Percentiles rank a stretch among this genome's conserved stretches.
These are phyloP conservation scores for Benitochromis conjunctus DNA, from an alignment of 2,113 vertebrate species.

Conservation along the genomic window DNA sequence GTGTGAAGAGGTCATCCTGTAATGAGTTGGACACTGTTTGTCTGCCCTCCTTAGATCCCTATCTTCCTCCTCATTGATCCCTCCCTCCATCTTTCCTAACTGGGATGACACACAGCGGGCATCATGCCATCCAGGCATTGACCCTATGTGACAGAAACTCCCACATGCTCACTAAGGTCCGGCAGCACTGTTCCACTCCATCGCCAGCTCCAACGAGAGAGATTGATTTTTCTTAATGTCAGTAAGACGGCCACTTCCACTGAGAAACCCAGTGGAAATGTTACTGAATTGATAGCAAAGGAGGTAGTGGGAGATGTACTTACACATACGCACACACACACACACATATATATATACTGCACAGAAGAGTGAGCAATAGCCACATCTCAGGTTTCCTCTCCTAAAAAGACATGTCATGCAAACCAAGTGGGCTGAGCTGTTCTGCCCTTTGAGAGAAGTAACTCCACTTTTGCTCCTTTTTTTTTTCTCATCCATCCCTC, in stretches of 20 bases:
- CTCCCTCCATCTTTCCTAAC: slow-evolving; percentile 15
- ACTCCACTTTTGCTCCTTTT: slow-evolving; percentile 1
- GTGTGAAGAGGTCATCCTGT: slow-evolving; percentile 60
- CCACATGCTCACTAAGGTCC: slow-evolving; percentile 44
- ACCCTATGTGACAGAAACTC: slow-evolving; percentile 49
- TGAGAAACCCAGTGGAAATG: slow-evolving; percentile 41
- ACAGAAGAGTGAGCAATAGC: not conserved
- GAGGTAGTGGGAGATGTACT: slow-evolving; percentile 4
- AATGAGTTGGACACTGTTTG: slow-evolving; percentile 60
- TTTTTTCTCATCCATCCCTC: not conserved
- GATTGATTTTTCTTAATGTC: slow-evolving; percentile 70
- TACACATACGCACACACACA: not conserved
- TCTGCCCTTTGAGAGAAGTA: slow-evolving; percentile 12
- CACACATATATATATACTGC: not conserved
- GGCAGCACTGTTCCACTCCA: slow-evolving; percentile 9
- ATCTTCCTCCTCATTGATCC: slow-evolving; percentile 53
- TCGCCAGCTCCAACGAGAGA: not conserved
- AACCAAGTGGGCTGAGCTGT: slow-evolving; percentile 20
- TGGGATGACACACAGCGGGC: slow-evolving; percentile 34
- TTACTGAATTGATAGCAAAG: slow-evolving; percentile 34
- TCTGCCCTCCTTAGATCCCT: slow-evolving; percentile 30
- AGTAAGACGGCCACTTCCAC: slow-evolving; percentile 28
- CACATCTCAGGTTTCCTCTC: not conserved
- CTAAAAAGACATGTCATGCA: slow-evolving; percentile 26
- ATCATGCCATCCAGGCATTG: slow-evolving; percentile 47